These are phyloP conservation scores for Orthosia cruda DNA, from an alignment of 2,888 invertebrate species.

Conservation along the genomic window DNA sequence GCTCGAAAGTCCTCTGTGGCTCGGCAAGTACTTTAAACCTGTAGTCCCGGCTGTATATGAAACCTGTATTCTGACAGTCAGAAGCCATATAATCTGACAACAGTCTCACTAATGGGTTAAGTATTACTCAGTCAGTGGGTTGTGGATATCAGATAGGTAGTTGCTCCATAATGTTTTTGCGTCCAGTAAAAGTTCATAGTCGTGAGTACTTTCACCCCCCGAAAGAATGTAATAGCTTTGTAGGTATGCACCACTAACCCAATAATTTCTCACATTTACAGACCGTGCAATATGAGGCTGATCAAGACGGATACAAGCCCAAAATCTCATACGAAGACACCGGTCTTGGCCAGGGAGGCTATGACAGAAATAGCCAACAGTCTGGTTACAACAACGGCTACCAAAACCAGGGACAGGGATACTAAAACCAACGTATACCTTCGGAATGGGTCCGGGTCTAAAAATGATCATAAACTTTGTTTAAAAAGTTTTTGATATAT, in stretches of 20 bases:
- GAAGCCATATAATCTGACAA: no score
- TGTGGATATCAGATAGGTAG: no score
- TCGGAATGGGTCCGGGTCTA: slow-evolving; percentile 20
- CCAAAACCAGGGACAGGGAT: slow-evolving; percentile 65
- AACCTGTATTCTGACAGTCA: no score
- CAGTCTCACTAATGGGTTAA: no score
- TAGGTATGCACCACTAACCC: not conserved
- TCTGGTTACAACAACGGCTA: slow-evolving; percentile 70
- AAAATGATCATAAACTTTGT: slow-evolving; percentile 30
- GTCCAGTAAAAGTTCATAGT: no score
- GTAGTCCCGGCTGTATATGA: no score
- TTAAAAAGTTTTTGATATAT: slow-evolving; percentile 22
- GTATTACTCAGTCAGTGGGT: no score
- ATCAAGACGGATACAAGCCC: slow-evolving; percentile 93
- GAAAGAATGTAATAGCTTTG: no score
- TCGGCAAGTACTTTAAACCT: no score
- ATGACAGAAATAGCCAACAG: slow-evolving; percentile 72
- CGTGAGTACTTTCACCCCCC: no score
- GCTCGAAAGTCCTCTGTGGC: no score
- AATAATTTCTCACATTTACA: slow-evolving; percentile 72
- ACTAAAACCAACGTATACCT: slow-evolving; percentile 58
- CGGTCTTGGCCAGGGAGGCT: slow-evolving; percentile 78
- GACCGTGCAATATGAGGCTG: slow-evolving; percentile 94
- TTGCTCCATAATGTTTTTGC: no score
- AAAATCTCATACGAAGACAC: slow-evolving; percentile 93